A percentile compares a stretch with the other conserved stretches of the same genome.
These are phyloP conservation scores for western clawed frog (Xenopus tropicalis) DNA, from an alignment of 2,113 vertebrate genomes.

Conservation along the genomic window UCB_Xtro_10.0 CM004451.2:27157001-27157500, in stretches of 20 bases:
- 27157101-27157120: conserved; percentile 37
- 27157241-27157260: background rate
- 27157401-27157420: conserved; percentile 8
- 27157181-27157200: background rate
- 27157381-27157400: background rate
- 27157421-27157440: background rate
- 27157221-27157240: background rate
- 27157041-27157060: too few relatives aligned
- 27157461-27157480: background rate
- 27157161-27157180: conserved; percentile 18
- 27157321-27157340: background rate
- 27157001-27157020: background rate
- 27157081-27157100: conserved; percentile 42
- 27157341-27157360: background rate
- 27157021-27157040: background rate
- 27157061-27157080: conserved; percentile 11
- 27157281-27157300: background rate
- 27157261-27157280: conserved; percentile 3
- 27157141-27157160: conserved; percentile 40
- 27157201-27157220: conserved; percentile 1
- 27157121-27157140: conserved; percentile 37
- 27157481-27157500: background rate
- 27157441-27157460: background rate
- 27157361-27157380: background rate
- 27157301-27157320: background rate